Evolutionary conservation across 2,113 vertebrate species (phyloP).

Genomic region (Myocastor coypus): DNA sequence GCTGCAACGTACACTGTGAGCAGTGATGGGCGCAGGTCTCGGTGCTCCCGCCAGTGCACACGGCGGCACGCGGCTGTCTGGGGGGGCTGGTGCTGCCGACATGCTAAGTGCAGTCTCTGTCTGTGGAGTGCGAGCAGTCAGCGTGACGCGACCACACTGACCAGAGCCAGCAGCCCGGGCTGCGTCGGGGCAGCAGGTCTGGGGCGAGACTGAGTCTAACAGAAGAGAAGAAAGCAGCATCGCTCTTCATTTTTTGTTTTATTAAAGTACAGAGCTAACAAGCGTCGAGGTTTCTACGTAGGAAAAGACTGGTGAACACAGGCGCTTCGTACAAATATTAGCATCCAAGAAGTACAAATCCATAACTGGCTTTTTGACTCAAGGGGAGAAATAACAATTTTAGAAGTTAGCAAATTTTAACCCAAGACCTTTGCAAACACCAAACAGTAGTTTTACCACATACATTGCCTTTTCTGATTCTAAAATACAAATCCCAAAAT

Average conservation of each 20-base stretch:
- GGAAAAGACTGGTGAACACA: slow-evolving; percentile 69
- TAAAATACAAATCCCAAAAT: slow-evolving; percentile 73
- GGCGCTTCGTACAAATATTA: slow-evolving; percentile 73
- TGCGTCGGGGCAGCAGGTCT: neutral
- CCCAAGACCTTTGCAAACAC: slow-evolving; percentile 67
- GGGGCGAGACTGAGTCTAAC: neutral
- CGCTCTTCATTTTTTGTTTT: slow-evolving; percentile 68
- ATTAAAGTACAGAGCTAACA: slow-evolving; percentile 76
- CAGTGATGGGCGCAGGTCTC: neutral
- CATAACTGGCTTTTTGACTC: slow-evolving; percentile 51
- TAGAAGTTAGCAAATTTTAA: slow-evolving; percentile 79
- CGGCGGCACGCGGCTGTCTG: neutral
- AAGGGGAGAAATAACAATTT: slow-evolving; percentile 58
- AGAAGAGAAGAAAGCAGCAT: neutral
- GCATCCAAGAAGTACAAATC: slow-evolving; percentile 67
- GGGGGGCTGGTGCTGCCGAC: neutral
- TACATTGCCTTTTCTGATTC: slow-evolving; percentile 71
- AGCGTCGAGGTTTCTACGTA: slow-evolving; percentile 66
- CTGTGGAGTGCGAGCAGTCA: neutral
- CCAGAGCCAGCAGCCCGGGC: neutral
- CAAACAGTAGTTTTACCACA: slow-evolving; percentile 76
- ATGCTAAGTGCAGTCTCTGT: neutral
- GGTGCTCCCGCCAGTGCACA: neutral
- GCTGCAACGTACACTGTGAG: too few species aligned
- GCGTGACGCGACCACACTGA: neutral